Conservation (phyloP, 1,140 invertebrate species). For the Macrobrachium rosenbergii region DNA sequence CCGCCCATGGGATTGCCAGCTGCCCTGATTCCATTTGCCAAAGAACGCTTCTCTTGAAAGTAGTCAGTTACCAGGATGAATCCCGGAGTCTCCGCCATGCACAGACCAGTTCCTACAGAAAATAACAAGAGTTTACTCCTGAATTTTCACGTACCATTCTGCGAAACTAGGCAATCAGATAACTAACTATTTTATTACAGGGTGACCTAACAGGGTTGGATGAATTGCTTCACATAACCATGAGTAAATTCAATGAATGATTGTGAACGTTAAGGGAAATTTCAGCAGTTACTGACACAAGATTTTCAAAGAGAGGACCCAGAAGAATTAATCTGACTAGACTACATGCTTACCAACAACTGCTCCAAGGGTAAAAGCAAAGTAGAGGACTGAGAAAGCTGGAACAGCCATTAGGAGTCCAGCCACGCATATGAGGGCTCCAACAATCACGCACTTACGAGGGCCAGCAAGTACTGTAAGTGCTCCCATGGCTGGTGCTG, state of each 20-base stretch:
- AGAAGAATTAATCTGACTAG: neutral
- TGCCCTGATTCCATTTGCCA: slow-evolving; percentile 37
- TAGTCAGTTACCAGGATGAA: slow-evolving; percentile 26
- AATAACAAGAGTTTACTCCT: neutral
- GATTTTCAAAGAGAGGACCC: neutral
- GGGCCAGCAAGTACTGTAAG: slow-evolving; percentile 30
- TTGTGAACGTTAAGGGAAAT: neutral
- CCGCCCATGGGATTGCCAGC: slow-evolving; percentile 48
- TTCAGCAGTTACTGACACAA: neutral
- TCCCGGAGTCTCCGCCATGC: slow-evolving; percentile 46
- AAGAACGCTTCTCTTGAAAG: slow-evolving; percentile 25
- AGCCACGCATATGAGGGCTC: neutral
- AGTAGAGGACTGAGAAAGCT: neutral
- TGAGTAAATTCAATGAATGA: no score
- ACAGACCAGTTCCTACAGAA: slow-evolving; percentile 12
- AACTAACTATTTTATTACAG: neutral
- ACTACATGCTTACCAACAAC: slow-evolving; percentile 14
- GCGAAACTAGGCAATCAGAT: neutral
- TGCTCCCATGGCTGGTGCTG: slow-evolving; percentile 27
- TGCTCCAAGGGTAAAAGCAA: slow-evolving; percentile 32
- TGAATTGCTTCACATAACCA: no score
- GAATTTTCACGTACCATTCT: neutral
- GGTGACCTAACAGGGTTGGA: no score
- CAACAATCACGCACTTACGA: slow-evolving; percentile 6
- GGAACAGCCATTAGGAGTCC: slow-evolving; percentile 34